phyloP scores from a whole-genome alignment of 2,797 vertebrate genomes.

The Orestias chungarensis region DNA sequence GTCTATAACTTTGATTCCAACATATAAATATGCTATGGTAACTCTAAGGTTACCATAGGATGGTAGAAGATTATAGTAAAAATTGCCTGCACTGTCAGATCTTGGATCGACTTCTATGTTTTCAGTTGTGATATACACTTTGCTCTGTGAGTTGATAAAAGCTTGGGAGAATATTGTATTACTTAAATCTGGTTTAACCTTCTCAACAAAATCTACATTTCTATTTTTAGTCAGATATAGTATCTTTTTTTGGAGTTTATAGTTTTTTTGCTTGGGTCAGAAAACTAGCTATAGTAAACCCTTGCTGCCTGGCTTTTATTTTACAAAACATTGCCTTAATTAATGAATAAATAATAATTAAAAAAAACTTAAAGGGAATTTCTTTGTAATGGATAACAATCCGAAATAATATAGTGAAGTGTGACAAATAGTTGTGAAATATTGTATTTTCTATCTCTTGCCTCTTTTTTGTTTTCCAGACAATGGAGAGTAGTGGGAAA shows the following conservation, averaged over 20 bases:
- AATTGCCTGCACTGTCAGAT: background rate
- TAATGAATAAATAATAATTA: background rate
- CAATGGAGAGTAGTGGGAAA: background rate
- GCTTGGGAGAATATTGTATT: too few species aligned
- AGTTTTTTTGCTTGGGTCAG: too few species aligned
- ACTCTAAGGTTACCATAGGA: background rate
- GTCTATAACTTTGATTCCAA: too few species aligned
- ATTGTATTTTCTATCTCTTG: background rate
- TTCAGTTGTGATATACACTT: background rate
- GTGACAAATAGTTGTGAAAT: background rate
- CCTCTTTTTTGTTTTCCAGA: constrained; percentile 17
- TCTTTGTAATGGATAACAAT: background rate
- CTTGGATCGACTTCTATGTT: background rate
- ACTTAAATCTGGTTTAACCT: too few species aligned
- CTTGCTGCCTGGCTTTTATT: constrained; percentile 25
- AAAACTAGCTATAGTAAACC: too few species aligned
- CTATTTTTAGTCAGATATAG: too few species aligned
- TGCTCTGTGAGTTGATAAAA: too few species aligned
- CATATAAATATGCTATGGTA: too few species aligned
- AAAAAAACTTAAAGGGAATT: background rate
- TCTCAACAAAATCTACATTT: too few species aligned
- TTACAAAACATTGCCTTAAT: constrained; percentile 4
- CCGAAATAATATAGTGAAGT: background rate
- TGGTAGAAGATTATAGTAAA: background rate
- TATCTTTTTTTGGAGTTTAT: too few species aligned